A percentile compares a stretch with the other conserved stretches of the same genome.
Conservation (phyloP, 2,888 invertebrate species). For the Octonoba sinensis region DNA sequence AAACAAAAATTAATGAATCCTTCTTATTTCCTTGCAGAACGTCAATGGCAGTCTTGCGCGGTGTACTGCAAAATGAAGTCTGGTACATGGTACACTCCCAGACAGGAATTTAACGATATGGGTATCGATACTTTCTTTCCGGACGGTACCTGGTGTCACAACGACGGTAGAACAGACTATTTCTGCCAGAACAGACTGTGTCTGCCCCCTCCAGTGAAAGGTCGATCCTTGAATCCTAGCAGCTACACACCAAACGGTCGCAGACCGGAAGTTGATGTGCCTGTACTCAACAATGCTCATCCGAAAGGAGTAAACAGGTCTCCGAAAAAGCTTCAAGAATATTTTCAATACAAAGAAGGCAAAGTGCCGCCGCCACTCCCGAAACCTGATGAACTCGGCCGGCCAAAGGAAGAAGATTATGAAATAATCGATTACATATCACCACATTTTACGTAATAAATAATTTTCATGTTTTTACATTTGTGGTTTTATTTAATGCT, state of each 20-base stretch:
- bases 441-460: not conserved
- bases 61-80: conserved; percentile 80
- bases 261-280: conserved; percentile 48
- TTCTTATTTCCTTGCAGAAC: conserved; percentile 71
- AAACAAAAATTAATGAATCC: not conserved
- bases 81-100: conserved; percentile 81
- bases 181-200: conserved; percentile 58
- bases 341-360: conserved; percentile 48
- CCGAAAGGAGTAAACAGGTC: conserved; percentile 44
- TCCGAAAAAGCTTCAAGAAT: conserved; percentile 48
- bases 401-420: conserved; percentile 61
- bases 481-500: no score
- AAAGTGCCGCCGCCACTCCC: conserved; percentile 32
- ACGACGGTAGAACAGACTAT: conserved; percentile 72
- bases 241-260: conserved; percentile 9
- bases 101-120: conserved; percentile 81
- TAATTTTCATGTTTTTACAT: no score
- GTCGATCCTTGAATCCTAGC: conserved; percentile 24
- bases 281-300: conserved; percentile 50
- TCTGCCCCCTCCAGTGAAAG: conserved; percentile 52
- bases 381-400: conserved; percentile 35
- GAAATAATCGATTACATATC: conserved; percentile 60
- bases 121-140: conserved; percentile 74
- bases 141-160: conserved; percentile 85
- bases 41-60: conserved; percentile 84